Percentiles rank a stretch among this genome's conserved stretches.
Evolutionary conservation across 2,797 vertebrate genomes (phyloP).

Genomic region (Brachyalestes nurse): DNA sequence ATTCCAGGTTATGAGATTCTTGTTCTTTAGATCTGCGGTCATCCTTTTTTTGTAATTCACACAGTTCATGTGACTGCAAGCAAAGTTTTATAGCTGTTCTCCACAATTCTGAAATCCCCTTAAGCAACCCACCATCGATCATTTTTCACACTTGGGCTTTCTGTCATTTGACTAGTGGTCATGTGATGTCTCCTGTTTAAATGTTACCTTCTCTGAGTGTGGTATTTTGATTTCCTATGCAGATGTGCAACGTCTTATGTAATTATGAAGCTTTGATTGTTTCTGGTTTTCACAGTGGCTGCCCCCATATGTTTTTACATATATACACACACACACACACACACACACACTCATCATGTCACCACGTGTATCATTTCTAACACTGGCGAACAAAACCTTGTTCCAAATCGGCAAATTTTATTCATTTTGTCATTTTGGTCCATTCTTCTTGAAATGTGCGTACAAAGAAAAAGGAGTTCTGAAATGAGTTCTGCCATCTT

Average conservation of each 20-base stretch:
- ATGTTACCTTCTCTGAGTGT: background rate
- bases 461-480: too few relatives aligned
- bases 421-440: too few relatives aligned
- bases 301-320: background rate
- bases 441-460: too few relatives aligned
- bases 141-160: background rate
- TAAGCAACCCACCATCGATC: background rate
- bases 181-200: slow-evolving; percentile 5
- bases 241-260: background rate
- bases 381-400: too few relatives aligned
- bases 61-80: background rate
- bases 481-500: too few relatives aligned
- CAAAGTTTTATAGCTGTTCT: background rate
- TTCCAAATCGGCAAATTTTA: too few relatives aligned
- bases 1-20: background rate
- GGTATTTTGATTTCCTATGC: background rate
- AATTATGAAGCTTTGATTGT: background rate
- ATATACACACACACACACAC: background rate
- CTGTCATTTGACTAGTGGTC: slow-evolving; percentile 6
- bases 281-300: background rate
- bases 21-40: background rate
- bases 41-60: background rate
- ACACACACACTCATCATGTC: background rate
- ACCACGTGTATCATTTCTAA: background rate
- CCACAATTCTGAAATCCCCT: slow-evolving; percentile 10